Conservation (phyloP, 1,140 invertebrate species). For the Stratiolaelaps scimitus region DNA sequence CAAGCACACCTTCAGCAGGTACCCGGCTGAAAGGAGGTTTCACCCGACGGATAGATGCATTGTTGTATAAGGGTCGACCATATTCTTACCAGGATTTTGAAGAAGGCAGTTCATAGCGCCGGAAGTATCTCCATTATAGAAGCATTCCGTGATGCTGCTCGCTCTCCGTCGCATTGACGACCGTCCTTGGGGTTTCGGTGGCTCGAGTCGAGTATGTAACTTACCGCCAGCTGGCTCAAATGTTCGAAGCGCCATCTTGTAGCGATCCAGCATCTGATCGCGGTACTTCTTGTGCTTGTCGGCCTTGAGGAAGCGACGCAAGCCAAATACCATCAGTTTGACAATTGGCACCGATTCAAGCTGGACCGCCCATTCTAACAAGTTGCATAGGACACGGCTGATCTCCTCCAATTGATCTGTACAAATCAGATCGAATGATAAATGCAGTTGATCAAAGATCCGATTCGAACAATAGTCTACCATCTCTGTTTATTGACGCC, state of each 20-base stretch:
- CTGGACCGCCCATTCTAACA: slow-evolving; percentile 20
- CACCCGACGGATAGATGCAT: no score
- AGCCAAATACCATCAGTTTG: slow-evolving; percentile 13
- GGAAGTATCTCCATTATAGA: slow-evolving; percentile 12
- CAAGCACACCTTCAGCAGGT: no score
- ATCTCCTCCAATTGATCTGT: slow-evolving; percentile 19
- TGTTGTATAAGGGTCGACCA: no score
- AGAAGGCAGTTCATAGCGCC: slow-evolving; percentile 11
- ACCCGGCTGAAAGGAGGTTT: no score
- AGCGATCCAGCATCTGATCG: not conserved
- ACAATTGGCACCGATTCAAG: slow-evolving; percentile 15
- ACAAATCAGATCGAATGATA: not conserved
- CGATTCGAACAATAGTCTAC: no score
- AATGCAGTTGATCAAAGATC: no score
- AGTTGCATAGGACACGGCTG: not conserved
- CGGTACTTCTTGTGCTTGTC: slow-evolving; percentile 18
- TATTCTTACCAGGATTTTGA: slow-evolving; percentile 8
- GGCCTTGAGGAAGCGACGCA: slow-evolving; percentile 19
- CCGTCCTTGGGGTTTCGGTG: not conserved
- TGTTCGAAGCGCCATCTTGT: not conserved
- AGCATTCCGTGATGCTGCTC: slow-evolving; percentile 23
- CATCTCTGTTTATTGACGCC: no score
- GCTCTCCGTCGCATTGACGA: not conserved
- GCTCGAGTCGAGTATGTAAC: not conserved
- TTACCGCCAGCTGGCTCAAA: not conserved